phyloP scores from a whole-genome alignment of 2,888 invertebrate genomes.

The Alcis repandata region DNA sequence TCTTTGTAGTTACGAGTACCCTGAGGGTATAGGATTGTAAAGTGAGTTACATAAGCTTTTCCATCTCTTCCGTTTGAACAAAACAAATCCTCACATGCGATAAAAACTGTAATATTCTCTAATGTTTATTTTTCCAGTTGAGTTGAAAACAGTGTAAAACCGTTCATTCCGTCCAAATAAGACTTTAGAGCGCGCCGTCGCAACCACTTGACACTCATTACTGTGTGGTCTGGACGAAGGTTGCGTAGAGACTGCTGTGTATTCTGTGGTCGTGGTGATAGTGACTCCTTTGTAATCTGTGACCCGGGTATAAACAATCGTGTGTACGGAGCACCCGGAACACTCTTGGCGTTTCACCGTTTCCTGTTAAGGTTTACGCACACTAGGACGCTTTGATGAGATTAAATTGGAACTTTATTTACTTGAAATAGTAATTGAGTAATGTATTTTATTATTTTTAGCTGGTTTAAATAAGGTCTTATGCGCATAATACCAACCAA shows the following conservation, averaged over 20 bases:
- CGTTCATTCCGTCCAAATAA: slow-evolving; percentile 53
- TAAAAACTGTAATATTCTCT: slow-evolving; percentile 38
- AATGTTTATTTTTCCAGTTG: slow-evolving; percentile 32
- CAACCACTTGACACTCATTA: slow-evolving; percentile 58
- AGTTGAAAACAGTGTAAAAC: slow-evolving; percentile 53
- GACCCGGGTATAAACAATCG: slow-evolving; percentile 30
- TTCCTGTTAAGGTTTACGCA: slow-evolving; percentile 12
- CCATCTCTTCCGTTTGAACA: neutral
- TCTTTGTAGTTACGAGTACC: too few species aligned
- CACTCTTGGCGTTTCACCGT: slow-evolving; percentile 20
- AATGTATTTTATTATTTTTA: too few species aligned
- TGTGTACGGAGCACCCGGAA: slow-evolving; percentile 20
- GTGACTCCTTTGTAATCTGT: slow-evolving; percentile 8
- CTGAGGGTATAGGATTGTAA: too few species aligned
- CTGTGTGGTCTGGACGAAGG: slow-evolving; percentile 50
- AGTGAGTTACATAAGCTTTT: too few species aligned
- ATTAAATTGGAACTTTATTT: neutral
- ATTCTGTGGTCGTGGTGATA: neutral
- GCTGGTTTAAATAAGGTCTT: too few species aligned
- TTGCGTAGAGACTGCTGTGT: neutral
- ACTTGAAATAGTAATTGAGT: too few species aligned
- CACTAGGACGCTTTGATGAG: neutral
- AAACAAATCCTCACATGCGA: neutral
- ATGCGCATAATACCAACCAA: too few species aligned
- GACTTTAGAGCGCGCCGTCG: slow-evolving; percentile 56